Base-by-base conservation (phyloP, 2,797 vertebrate species). In the Lemur catta region DNA sequence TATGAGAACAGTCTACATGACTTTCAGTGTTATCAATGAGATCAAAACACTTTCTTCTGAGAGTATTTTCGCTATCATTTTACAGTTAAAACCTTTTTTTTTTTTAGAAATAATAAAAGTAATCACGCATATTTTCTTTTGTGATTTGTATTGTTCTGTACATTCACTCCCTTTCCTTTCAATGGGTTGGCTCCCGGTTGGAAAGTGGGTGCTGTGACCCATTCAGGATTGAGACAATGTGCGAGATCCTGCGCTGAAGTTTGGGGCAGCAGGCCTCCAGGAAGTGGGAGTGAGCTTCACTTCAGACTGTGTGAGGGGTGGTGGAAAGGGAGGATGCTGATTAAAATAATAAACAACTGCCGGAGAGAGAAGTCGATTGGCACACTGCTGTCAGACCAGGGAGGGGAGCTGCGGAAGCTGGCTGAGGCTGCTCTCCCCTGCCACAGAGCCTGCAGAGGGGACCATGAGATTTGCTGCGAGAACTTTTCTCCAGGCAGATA, bases 341-440 rank as follows among this genome's bases (percentile, higher is more conserved):
- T 99, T 99, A 99, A 99, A 99, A 99, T 99, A 99, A 99, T 99
- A 99, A 99, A 99, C 99, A 99, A 99, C 99, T 99, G 98, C 98
- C 79, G 97, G 98, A 98, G 98, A 98, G 97, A 97, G 97, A 94
- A 91, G 97, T 98, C 84, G 97, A 98, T 98, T 98, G 97, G 97
- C 35, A 35, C 93, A 63, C 55, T 30, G 78, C 97, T 97, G 97
- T 98, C 98, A 97, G 98, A 96, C 84, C 89, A 82, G 92, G 33
- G 63, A 7, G 95, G 86, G 88, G 57, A 97, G 97, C 91, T 50
- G 57, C 84, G 0, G 72, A 91, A 95, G 92, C 97, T 43, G 85
- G 67, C 97, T 48, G 92, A 84, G 94, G 88, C 93, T 43, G 52
- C 81, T 97, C 95, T 88, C 82, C 91, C n/a, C 87, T 13, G 79